Evolutionary conservation across 2,888 invertebrate species (phyloP).

Genomic region (Melinaea menophilus): DNA sequence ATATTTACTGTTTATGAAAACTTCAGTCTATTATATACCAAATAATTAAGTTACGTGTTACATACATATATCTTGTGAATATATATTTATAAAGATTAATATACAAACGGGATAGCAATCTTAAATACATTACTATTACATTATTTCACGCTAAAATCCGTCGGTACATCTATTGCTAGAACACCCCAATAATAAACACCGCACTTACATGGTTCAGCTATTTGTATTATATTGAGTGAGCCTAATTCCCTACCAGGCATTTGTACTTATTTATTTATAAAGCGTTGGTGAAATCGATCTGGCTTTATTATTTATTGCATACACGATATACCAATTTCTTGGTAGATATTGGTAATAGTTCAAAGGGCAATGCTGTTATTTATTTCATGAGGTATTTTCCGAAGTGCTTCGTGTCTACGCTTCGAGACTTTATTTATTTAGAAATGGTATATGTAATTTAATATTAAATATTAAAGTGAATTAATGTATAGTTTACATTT

Average conservation of each 20-base stretch:
- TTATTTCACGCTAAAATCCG: neutral
- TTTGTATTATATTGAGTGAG: slow-evolving; percentile 30
- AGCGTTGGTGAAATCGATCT: slow-evolving; percentile 34
- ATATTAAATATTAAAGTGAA: slow-evolving; percentile 22
- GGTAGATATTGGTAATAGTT: slow-evolving; percentile 37
- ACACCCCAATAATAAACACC: slow-evolving; percentile 25
- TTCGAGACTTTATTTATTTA: slow-evolving; percentile 31
- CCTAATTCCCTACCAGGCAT: slow-evolving; percentile 30
- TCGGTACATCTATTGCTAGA: slow-evolving; percentile 2
- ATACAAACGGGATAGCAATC: neutral
- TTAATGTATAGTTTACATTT: slow-evolving; percentile 2
- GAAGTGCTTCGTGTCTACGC: slow-evolving; percentile 22
- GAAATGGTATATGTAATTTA: slow-evolving; percentile 23
- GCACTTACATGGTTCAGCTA: slow-evolving; percentile 31
- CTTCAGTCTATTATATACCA: no score
- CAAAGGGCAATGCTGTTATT: slow-evolving; percentile 36
- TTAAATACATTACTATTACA: neutral
- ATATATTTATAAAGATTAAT: no score
- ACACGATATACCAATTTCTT: slow-evolving; percentile 37
- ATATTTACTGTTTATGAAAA: no score
- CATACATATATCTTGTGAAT: no score
- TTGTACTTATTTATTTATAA: slow-evolving; percentile 38
- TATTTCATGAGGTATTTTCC: slow-evolving; percentile 36
- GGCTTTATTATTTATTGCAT: slow-evolving; percentile 37
- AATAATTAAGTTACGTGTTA: no score